Conservation (phyloP, 2,888 invertebrate species). For the Patella ulyssiponensis region DNA sequence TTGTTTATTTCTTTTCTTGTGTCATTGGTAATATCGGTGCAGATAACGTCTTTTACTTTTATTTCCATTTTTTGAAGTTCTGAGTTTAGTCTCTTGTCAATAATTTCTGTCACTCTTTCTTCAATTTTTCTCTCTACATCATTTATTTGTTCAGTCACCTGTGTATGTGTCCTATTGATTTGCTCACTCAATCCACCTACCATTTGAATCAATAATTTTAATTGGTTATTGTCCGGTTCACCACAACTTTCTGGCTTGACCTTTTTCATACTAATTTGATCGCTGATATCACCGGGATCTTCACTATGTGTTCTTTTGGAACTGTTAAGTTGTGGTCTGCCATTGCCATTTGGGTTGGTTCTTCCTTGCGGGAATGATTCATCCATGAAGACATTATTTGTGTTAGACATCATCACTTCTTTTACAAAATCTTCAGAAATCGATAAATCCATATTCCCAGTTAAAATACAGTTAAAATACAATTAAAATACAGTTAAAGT, state of each 20-base stretch:
- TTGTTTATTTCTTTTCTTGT: neutral
- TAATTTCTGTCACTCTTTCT: neutral
- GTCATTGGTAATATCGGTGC: neutral
- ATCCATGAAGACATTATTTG: neutral
- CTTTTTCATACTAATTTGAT: neutral
- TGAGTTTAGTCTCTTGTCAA: neutral
- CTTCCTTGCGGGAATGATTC: neutral
- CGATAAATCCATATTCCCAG: neutral
- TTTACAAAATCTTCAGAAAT: conserved; percentile 3
- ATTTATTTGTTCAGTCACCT: neutral
- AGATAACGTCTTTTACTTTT: neutral
- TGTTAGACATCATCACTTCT: neutral
- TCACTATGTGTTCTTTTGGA: neutral
- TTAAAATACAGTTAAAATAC: too few species aligned
- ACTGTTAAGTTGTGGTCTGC: neutral
- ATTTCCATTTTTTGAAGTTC: neutral
- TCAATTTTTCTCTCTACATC: conserved; percentile 5
- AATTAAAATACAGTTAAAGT: too few species aligned
- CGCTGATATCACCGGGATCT: neutral
- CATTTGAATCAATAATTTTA: neutral
- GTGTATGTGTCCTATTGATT: neutral
- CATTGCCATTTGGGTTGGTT: neutral
- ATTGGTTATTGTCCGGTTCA: neutral
- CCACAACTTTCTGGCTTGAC: neutral
- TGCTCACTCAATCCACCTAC: neutral